Conservation (phyloP, 2,113 vertebrate genomes). For the Rutilus rutilus region DNA sequence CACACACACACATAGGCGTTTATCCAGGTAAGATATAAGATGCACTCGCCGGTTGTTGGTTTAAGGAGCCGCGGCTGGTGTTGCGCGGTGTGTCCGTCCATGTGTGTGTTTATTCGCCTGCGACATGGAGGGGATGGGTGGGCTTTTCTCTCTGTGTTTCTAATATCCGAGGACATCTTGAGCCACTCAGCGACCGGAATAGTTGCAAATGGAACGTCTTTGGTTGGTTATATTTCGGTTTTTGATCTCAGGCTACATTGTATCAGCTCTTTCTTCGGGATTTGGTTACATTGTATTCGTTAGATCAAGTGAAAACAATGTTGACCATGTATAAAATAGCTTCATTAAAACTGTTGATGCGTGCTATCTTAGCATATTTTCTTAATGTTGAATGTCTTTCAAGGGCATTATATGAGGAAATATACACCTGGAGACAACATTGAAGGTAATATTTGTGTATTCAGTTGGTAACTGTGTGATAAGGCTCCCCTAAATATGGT, state of each 20-base stretch:
- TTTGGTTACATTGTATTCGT: not conserved
- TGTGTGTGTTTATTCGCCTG: constrained; percentile 62
- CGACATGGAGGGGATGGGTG: constrained; percentile 70
- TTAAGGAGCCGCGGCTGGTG: not conserved
- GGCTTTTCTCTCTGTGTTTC: constrained; percentile 12
- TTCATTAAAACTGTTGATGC: not conserved
- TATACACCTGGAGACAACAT: not conserved
- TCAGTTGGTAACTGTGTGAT: not conserved
- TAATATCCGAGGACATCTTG: constrained; percentile 55
- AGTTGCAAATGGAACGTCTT: constrained; percentile 1
- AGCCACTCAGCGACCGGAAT: constrained; percentile 34
- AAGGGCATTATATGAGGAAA: not conserved
- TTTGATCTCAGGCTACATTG: not conserved
- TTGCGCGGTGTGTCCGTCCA: constrained; percentile 22
- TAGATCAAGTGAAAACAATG: not conserved
- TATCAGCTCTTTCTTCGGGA: not conserved
- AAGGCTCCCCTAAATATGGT: not conserved
- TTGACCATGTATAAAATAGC: not conserved
- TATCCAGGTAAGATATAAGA: constrained; percentile 53
- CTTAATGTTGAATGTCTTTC: not conserved
- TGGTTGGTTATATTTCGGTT: not conserved
- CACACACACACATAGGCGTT: constrained; percentile 32
- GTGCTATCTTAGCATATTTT: not conserved
- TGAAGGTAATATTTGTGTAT: not conserved
- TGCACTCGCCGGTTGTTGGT: constrained; percentile 25